Evolutionary conservation across 2,113 vertebrate species (phyloP), one percentile per base, ranked within the genome.

Genomic region (Gorsachius goisagi): DNA sequence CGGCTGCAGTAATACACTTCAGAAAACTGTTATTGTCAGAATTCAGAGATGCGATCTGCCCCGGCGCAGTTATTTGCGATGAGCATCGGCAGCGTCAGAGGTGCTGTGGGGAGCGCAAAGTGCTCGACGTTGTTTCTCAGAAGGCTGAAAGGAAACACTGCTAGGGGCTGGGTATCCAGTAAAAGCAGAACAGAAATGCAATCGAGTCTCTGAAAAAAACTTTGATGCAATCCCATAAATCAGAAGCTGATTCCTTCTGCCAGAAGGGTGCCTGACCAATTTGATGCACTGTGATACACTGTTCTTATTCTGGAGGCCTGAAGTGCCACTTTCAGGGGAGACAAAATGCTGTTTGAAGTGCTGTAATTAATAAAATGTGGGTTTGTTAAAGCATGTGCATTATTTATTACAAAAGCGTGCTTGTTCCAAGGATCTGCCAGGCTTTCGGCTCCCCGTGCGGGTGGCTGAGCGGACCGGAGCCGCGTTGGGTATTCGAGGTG

Each of bases 381-480:
- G 28, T 93, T 94, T 69, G n/a, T 69, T 78, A 87, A 89, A n/a
- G 12, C 2, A 1, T 53, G 58, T 18, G 28, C 4, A 9, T 81
- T 84, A 12, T 55, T 60, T 45, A 37, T 56, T 7, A 35, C 24
- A 60, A 80, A 50, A 2, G 6, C 8, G 13, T 35, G 3, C 35
- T 80, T 35, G 27, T 74, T 4, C 59, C 23, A 32, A 59, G 59
- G 55, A 32, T 62, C 24, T 44, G 58, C 52, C 68, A 6, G 11
- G 4, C 30, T 23, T 32, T 8, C 1, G 5, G 28, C 52, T n/a
- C 23, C 41, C 60, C 35, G 8, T 6, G n/a, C 53, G 37, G 67
- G 6, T 3, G 45, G 33, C 50, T 69, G 41, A 44, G 69, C 1
- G 0, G n/a, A 10, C 13, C 0, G 0, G 67, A 30, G n/a, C 44